Evolutionary conservation across 1,140 invertebrate species (phyloP).

Genomic region (Whitmania pigra): DNA sequence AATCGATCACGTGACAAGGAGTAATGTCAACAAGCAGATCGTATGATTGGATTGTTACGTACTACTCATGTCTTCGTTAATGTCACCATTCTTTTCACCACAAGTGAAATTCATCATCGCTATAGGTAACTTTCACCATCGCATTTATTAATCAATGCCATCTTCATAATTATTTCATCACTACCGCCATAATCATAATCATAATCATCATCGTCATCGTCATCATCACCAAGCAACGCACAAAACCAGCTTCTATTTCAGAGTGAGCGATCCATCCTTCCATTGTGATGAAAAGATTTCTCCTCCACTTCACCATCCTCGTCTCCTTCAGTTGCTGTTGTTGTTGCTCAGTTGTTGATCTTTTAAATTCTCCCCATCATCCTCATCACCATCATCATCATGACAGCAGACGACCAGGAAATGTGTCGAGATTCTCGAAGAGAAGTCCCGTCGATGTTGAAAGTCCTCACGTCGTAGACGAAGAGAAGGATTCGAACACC

Average conservation of each 20-base stretch:
- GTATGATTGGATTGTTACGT: too few species aligned
- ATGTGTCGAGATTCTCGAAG: neutral
- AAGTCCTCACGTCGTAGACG: neutral
- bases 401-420: neutral
- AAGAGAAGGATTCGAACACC: neutral
- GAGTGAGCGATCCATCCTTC: neutral
- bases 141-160: too few species aligned
- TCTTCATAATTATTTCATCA: too few species aligned
- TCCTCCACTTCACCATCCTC: slow-evolving; percentile 8
- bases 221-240: neutral
- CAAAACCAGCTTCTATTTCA: neutral
- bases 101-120: too few species aligned
- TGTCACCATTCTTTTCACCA: too few species aligned
- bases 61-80: too few species aligned
- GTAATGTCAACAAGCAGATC: too few species aligned
- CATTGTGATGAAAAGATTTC: neutral
- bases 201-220: too few species aligned
- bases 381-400: neutral
- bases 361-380: neutral
- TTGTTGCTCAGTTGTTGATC: neutral
- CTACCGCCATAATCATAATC: too few species aligned
- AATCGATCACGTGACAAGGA: too few species aligned
- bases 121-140: too few species aligned
- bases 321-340: neutral
- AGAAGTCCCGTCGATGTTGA: neutral